Evolutionary conservation across 2,797 vertebrate genomes (phyloP).

Genomic region (Esox masquinongy): DNA sequence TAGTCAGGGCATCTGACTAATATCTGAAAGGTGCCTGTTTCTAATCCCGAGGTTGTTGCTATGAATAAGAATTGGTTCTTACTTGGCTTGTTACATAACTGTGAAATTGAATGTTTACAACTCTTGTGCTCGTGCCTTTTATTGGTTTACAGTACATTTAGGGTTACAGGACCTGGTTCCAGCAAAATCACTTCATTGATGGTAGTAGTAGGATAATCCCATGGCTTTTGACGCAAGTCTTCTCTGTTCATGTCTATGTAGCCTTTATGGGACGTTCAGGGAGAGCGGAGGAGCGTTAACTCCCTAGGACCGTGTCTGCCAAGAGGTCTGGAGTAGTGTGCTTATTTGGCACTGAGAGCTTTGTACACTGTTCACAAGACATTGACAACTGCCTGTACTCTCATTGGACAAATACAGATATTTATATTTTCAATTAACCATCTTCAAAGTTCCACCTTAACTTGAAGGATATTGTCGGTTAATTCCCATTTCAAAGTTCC

Average conservation of each 20-base stretch:
- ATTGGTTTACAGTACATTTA: no score
- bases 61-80: no score
- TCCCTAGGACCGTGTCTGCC: background rate
- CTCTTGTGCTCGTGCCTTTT: no score
- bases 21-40: no score
- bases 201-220: background rate
- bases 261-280: background rate
- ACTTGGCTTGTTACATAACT: no score
- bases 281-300: background rate
- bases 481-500: conserved; percentile 4
- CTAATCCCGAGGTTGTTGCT: no score
- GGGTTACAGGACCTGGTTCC: background rate
- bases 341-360: no score
- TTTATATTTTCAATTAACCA: background rate
- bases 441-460: background rate
- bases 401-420: background rate
- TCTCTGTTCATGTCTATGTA: no score
- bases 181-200: background rate
- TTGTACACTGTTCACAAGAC: no score
- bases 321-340: background rate
- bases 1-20: no score
- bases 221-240: background rate
- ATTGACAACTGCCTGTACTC: background rate
- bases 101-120: no score
- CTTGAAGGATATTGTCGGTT: background rate